phyloP scores from a whole-genome alignment of 2,888 invertebrate genomes.

The Euclidia mi region DNA sequence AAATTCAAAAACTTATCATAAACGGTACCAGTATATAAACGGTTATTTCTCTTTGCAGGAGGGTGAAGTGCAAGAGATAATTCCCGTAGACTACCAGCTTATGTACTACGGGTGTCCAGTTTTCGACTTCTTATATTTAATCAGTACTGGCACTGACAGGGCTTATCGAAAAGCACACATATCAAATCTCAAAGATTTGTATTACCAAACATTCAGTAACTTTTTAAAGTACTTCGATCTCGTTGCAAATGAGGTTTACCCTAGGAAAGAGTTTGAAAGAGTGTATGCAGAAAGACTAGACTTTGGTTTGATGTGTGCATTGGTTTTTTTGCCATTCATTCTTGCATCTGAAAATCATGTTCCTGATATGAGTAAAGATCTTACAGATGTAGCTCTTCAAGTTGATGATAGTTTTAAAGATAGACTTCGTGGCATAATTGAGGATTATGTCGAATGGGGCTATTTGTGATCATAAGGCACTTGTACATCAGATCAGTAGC shows the following conservation, averaged over 20 bases:
- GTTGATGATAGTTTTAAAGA: slow-evolving; percentile 49
- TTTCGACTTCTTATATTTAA: slow-evolving; percentile 66
- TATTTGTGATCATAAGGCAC: not conserved
- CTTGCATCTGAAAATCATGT: slow-evolving; percentile 59
- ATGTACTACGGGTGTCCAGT: slow-evolving; percentile 64
- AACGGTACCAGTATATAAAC: too few relatives aligned
- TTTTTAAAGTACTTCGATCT: slow-evolving; percentile 65
- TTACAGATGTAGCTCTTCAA: slow-evolving; percentile 35
- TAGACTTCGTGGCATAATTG: slow-evolving; percentile 56
- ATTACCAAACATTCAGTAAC: slow-evolving; percentile 57
- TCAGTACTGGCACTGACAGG: slow-evolving; percentile 62
- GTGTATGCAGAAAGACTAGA: slow-evolving; percentile 59
- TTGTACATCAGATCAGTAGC: too few relatives aligned
- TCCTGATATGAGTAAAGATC: slow-evolving; percentile 47
- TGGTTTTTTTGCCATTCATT: slow-evolving; percentile 55
- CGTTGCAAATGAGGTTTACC: slow-evolving; percentile 57
- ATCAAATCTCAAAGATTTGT: slow-evolving; percentile 61
- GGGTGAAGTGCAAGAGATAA: slow-evolving; percentile 57
- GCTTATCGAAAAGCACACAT: slow-evolving; percentile 63
- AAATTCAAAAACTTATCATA: too few relatives aligned
- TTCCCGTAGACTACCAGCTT: slow-evolving; percentile 69
- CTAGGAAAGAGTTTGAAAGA: slow-evolving; percentile 61
- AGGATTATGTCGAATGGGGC: slow-evolving; percentile 50
- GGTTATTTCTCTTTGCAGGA: too few relatives aligned
- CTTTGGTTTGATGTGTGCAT: slow-evolving; percentile 58